A percentile compares a stretch with the other conserved stretches of the same genome.
Conservation (phyloP, 1,140 invertebrate genomes). For the Ladona fulva region DNA sequence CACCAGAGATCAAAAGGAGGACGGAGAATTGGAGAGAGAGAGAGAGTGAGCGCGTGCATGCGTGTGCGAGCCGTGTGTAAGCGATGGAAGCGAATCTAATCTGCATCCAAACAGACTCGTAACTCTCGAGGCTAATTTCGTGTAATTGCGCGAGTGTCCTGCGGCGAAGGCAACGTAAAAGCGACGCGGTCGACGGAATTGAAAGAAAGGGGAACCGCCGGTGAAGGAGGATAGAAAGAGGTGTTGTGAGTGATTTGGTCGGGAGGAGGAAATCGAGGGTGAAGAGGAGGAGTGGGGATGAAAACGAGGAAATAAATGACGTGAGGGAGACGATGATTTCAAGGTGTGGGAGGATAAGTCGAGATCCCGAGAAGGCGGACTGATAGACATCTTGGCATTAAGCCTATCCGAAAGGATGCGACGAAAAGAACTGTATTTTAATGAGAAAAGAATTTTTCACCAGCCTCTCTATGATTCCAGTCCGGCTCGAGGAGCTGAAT, state of each 20-base stretch:
- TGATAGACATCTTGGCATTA: conserved; percentile 9
- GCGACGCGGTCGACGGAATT: background rate
- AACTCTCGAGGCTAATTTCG: background rate
- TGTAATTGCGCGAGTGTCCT: background rate
- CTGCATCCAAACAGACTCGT: conserved; percentile 7
- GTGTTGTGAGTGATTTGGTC: no score
- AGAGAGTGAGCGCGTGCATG: background rate
- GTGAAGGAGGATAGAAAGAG: background rate
- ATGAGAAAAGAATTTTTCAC: background rate
- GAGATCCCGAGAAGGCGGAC: background rate
- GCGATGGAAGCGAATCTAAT: background rate
- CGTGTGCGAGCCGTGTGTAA: background rate
- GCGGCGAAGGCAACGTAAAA: background rate
- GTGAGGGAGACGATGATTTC: background rate
- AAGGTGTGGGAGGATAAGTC: conserved; percentile 1
- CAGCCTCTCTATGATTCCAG: background rate
- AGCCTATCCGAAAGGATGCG: background rate
- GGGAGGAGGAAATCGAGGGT: background rate
- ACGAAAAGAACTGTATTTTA: conserved; percentile 9
- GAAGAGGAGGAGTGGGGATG: background rate
- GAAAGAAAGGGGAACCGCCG: background rate
- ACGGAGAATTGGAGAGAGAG: background rate
- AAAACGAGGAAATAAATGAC: background rate
- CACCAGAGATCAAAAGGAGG: background rate
- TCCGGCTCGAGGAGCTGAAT: background rate